Evolutionary conservation across 2,113 vertebrate species (phyloP).

Genomic region (Psittacus erithacus): DNA sequence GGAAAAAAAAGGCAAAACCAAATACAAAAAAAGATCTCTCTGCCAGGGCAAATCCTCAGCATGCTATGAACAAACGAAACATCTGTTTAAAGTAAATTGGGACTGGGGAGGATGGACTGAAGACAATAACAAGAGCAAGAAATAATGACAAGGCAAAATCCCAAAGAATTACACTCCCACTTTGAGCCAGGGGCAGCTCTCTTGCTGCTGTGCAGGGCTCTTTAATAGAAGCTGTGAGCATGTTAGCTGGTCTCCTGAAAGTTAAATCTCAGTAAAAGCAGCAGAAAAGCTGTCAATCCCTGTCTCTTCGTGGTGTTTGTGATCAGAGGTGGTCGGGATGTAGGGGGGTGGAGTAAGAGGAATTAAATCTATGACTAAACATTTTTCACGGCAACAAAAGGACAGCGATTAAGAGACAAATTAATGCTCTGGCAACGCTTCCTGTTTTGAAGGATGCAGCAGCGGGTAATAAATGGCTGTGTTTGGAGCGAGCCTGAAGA

Average conservation of each 20-base stretch:
- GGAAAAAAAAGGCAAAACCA: conserved; percentile 53
- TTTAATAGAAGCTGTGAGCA: conserved; percentile 32
- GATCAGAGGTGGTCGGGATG: conserved; percentile 59
- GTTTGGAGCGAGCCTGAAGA: conserved; percentile 50
- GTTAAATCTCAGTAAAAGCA: conserved; percentile 27
- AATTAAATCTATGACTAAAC: conserved; percentile 72
- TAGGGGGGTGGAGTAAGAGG: conserved; percentile 39
- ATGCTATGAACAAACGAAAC: conserved; percentile 50
- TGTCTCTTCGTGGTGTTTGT: conserved; percentile 37
- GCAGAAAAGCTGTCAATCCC: not conserved
- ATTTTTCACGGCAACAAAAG: conserved; percentile 67
- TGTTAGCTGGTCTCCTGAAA: conserved; percentile 46
- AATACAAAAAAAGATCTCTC: conserved; percentile 27
- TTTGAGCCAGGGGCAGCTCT: conserved; percentile 64
- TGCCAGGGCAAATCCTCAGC: conserved; percentile 38
- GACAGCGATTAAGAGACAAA: conserved; percentile 70
- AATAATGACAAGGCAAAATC: conserved; percentile 79
- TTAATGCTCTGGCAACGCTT: conserved; percentile 73
- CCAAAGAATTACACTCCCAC: conserved; percentile 83
- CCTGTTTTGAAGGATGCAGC: conserved; percentile 72
- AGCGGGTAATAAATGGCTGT: conserved; percentile 53
- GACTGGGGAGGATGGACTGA: conserved; percentile 47
- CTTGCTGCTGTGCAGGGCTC: conserved; percentile 39
- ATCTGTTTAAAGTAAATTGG: conserved; percentile 52
- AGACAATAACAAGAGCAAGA: conserved; percentile 80